Evolutionary conservation across 1,140 invertebrate species (phyloP), one percentile per base, ranked within the genome.

Genomic region (Ruditapes philippinarum): DNA sequence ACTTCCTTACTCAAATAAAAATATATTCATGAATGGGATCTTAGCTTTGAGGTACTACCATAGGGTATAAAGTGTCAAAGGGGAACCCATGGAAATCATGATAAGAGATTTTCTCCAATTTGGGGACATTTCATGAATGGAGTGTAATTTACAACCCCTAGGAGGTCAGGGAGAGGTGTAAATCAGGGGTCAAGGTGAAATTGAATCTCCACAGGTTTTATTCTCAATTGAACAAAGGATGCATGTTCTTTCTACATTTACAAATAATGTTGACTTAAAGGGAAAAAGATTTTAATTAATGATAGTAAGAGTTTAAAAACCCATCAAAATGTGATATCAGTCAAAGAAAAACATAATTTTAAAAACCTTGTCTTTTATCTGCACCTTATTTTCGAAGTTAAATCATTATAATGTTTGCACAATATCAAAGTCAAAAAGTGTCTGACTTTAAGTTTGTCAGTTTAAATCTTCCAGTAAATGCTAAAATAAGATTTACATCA

Each of bases 1-100:
- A 70, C 65, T 70, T 70, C 65, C 65, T 70, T 70, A 70, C 36
- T 70, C 65, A 70, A 70, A 70, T 70, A 70, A 70, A 45, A 70
- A 70, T 40, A 70, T 70, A 70, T 31, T 70, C 28, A 28, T 70
- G 65, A 36, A 70, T 70, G 65, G 36, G 65, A 36, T 36, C 17
- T 25, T n/a, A 38, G 65, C 19, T 12, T 3, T 19, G 65, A 38
- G 65, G 65, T 70, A 70, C 65, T 33, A 70, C 33, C 65, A 45
- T 45, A 17, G 65, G 65, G 33, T 7, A n/a, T 38, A 31, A 70
- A 70, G 65, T 70, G 65, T 70, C 65, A 70, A 57, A 57, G 65
- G 2, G 57, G 11, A 70, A 14, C 22, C n/a, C 33, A 28, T 70
- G 65, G 28, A 33, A 70, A 70, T 28, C 65, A 17, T 38, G 65